phyloP scores from a whole-genome alignment of 2,113 vertebrate genomes.

The Apaloderma vittatum region DNA sequence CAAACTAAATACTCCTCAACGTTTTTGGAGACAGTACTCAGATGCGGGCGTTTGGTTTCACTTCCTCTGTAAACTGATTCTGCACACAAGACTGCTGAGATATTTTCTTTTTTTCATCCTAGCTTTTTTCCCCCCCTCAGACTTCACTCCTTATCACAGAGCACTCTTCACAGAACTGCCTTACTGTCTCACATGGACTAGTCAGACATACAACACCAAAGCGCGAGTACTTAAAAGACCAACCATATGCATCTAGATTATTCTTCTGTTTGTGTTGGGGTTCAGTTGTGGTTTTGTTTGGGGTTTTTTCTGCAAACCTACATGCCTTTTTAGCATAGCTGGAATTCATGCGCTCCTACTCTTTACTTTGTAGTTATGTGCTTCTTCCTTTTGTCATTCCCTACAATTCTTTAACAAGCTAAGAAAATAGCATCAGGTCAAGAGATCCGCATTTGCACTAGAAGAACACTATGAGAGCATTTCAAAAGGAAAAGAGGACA shows the following conservation, averaged over 20 bases:
- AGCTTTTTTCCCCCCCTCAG: not conserved
- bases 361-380: not conserved
- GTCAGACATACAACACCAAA: not conserved
- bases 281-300: not conserved
- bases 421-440: not conserved
- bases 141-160: not conserved
- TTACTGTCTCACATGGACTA: not conserved
- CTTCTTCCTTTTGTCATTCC: not conserved
- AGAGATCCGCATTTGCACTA: not conserved
- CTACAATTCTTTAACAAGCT: not conserved
- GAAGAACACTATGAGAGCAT: not conserved
- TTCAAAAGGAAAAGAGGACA: not conserved
- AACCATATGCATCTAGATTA: not conserved
- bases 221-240: not conserved
- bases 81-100: not conserved
- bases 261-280: not conserved
- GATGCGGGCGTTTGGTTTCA: not conserved
- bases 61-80: not conserved
- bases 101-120: not conserved
- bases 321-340: not conserved
- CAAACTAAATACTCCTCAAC: constrained; percentile 26
- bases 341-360: not conserved
- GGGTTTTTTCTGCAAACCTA: not conserved
- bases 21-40: not conserved
- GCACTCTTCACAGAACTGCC: not conserved